Evolutionary conservation across 2,113 vertebrate species (phyloP).

Genomic region (Eolophus roseicapilla): DNA sequence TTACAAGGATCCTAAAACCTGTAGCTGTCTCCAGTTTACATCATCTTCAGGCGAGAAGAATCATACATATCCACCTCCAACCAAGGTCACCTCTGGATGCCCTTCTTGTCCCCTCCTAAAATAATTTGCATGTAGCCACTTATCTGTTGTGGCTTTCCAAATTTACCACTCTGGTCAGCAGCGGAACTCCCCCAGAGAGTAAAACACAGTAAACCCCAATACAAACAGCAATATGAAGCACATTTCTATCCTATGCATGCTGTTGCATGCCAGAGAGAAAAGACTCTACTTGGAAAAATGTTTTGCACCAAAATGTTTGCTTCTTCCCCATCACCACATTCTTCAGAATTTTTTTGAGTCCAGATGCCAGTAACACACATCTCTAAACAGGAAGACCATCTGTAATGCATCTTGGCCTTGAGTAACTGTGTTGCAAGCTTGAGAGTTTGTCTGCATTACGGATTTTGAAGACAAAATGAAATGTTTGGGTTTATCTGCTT

Average conservation of each 20-base stretch:
- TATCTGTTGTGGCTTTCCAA: neutral
- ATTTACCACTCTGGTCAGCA: neutral
- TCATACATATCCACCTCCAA: neutral
- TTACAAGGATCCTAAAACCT: neutral
- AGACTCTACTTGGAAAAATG: neutral
- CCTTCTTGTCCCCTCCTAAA: neutral
- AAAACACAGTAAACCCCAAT: neutral
- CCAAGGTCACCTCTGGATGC: neutral
- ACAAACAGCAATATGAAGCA: neutral
- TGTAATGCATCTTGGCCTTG: neutral
- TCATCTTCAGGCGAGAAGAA: neutral
- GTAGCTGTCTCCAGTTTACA: neutral
- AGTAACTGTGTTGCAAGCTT: neutral
- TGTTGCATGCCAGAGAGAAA: neutral
- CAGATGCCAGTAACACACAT: neutral
- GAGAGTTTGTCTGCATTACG: fast-evolving
- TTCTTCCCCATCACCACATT: neutral
- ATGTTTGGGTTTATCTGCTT: neutral
- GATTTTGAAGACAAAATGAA: neutral
- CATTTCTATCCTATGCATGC: neutral
- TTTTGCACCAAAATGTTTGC: neutral
- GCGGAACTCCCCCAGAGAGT: neutral
- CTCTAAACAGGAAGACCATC: neutral
- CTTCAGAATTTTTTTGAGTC: neutral
- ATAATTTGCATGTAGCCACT: neutral